These are phyloP conservation scores for Trochalopteron elliotii DNA, from an alignment of 2,113 vertebrate species.

Conservation along the genomic window DNA sequence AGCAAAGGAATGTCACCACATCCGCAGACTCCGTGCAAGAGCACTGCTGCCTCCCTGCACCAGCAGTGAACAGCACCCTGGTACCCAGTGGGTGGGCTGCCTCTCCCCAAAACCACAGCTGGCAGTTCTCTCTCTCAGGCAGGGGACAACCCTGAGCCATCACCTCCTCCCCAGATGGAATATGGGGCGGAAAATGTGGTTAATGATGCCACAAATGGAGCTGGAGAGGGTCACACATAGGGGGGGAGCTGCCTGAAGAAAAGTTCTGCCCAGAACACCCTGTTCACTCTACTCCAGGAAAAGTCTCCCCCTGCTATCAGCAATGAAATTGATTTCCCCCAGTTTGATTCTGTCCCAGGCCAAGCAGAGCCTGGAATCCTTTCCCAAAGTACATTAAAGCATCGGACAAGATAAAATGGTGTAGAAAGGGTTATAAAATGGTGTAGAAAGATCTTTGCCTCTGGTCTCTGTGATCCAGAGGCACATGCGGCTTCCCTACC, in stretches of 20 bases:
- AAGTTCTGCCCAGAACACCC: not conserved
- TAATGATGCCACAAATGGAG: not conserved
- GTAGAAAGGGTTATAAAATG: not conserved
- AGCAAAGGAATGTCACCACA: constrained; percentile 5
- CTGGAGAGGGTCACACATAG: not conserved
- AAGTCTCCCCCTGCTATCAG: not conserved
- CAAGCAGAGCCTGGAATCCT: not conserved
- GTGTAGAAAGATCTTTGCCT: too few relatives aligned
- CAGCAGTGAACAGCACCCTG: rapidly evolving
- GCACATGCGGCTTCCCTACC: not conserved
- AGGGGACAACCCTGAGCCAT: not conserved
- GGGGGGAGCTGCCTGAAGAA: not conserved
- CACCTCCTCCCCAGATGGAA: not conserved
- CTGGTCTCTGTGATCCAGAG: not conserved
- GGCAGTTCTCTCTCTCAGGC: not conserved
- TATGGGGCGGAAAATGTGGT: not conserved
- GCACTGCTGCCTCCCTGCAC: rapidly evolving
- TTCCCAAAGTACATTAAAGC: not conserved
- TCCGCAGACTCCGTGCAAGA: rapidly evolving
- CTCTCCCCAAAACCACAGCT: not conserved
- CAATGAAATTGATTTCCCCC: not conserved
- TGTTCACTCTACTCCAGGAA: not conserved
- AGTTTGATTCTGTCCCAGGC: not conserved
- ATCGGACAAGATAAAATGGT: not conserved
- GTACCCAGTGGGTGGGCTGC: rapidly evolving